These are phyloP conservation scores for Papilio protenor DNA, from an alignment of 2,888 invertebrate genomes.

Conservation along the genomic window DNA sequence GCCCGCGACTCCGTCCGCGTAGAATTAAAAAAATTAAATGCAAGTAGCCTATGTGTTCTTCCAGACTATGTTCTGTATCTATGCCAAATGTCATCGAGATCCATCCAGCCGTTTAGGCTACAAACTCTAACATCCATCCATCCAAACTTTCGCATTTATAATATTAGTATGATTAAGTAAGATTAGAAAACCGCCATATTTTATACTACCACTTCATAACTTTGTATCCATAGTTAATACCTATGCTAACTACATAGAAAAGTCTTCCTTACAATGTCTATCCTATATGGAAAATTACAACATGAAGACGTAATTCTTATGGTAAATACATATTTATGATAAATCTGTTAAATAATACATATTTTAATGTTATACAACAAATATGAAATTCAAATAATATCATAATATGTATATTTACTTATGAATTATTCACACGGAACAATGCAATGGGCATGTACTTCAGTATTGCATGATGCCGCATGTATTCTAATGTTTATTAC, in stretches of 20 bases:
- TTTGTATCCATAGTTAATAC: background rate
- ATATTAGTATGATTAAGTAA: no score
- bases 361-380: conserved; percentile 30
- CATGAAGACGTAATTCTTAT: conserved; percentile 12
- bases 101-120: no score
- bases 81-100: no score
- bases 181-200: no score
- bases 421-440: conserved; percentile 36
- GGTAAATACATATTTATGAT: conserved; percentile 24
- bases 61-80: no score
- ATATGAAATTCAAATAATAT: conserved; percentile 28
- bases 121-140: no score
- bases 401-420: conserved; percentile 24
- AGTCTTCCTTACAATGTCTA: conserved; percentile 5
- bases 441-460: conserved; percentile 20
- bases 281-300: conserved; percentile 36
- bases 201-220: background rate
- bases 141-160: no score
- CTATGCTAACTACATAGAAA: background rate
- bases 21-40: no score
- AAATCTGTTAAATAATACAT: conserved; percentile 30
- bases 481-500: conserved; percentile 30
- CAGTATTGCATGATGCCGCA: conserved; percentile 21
- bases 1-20: no score
- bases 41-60: no score